phyloP scores from a whole-genome alignment of 2,113 vertebrate species.

The Bambusicola thoracicus region DNA sequence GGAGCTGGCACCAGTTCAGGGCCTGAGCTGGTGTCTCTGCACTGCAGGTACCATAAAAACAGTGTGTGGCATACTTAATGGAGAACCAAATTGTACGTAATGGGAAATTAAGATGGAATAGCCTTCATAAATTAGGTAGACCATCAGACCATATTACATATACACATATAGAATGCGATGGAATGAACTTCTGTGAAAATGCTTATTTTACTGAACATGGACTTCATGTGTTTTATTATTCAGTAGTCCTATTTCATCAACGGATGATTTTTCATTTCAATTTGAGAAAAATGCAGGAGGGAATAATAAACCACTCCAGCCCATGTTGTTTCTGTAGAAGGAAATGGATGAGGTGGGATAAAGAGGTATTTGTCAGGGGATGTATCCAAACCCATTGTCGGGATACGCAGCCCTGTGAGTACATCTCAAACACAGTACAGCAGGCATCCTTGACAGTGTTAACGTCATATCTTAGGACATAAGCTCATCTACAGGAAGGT shows the following conservation, averaged over 20 bases:
- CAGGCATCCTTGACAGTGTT: neutral
- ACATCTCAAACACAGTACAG: neutral
- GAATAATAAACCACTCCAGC: neutral
- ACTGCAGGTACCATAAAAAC: conserved; percentile 1
- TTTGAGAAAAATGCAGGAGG: neutral
- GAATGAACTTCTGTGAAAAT: conserved; percentile 39
- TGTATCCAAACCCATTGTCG: neutral
- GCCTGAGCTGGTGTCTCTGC: neutral
- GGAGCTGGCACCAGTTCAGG: neutral
- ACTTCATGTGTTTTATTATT: conserved; percentile 63
- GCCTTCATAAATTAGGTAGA: conserved; percentile 25
- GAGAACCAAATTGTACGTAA: neutral
- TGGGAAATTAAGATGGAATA: conserved; percentile 55
- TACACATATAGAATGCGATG: neutral
- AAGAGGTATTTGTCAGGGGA: neutral
- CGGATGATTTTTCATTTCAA: neutral
- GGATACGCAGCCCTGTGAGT: neutral
- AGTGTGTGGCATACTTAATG: neutral
- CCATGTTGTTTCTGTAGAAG: neutral
- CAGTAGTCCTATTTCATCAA: conserved; percentile 38
- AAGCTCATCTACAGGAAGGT: neutral
- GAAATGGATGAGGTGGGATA: neutral
- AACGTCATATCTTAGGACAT: neutral
- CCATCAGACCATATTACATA: neutral
- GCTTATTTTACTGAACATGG: conserved; percentile 12